phyloP scores from a whole-genome alignment of 2,113 vertebrate species.

The Trochalopteron elliotii region DNA sequence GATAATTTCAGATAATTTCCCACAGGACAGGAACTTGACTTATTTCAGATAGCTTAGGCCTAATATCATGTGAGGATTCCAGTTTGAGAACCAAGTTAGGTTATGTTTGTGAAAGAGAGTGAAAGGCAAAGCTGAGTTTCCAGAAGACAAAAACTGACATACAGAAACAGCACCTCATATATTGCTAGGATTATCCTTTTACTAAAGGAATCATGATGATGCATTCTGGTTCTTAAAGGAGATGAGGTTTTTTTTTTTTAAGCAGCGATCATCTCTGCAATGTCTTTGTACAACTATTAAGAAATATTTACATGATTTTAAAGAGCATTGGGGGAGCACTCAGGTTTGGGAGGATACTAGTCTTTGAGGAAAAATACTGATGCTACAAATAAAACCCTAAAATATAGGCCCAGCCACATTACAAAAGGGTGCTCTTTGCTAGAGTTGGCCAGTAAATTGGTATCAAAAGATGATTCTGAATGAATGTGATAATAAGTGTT shows the following conservation, averaged over 20 bases:
- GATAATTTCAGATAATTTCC: background rate
- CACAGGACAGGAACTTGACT: background rate
- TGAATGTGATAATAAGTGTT: background rate
- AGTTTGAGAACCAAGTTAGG: background rate
- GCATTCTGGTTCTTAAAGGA: background rate
- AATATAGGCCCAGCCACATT: background rate
- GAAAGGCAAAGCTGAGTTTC: background rate
- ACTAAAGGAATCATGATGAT: background rate
- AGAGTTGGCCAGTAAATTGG: background rate
- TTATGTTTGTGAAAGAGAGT: background rate
- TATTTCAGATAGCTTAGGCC: background rate
- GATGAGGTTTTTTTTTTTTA: background rate
- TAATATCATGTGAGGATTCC: background rate
- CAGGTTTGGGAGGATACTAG: background rate
- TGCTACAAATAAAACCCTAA: background rate
- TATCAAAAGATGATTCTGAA: background rate
- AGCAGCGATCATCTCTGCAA: background rate
- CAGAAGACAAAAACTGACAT: background rate
- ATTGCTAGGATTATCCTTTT: background rate
- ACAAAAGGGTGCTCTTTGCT: background rate
- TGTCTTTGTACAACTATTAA: background rate
- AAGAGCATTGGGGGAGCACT: background rate
- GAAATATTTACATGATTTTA: background rate
- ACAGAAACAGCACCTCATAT: background rate
- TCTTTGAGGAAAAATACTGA: background rate